Evolutionary conservation across 2,888 invertebrate genomes (phyloP), one percentile per base, ranked within the genome.

Genomic region (Mechanitis mazaeus): DNA sequence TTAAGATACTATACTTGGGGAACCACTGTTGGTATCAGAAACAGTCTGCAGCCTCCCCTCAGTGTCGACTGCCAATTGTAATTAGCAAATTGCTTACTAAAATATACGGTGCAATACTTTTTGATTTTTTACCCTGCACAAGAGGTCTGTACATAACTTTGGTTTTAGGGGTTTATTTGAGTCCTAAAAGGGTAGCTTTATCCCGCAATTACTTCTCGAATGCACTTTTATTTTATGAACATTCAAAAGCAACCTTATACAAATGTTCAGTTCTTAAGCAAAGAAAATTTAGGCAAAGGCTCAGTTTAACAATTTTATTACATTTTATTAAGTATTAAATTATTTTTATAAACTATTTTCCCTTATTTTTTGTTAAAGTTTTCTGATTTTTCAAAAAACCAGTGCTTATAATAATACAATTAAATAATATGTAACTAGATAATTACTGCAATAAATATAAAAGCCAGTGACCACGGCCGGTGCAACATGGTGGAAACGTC

Each of bases 71-170:
- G 71, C 72, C 73, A 72, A 71, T 75, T 72, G 72, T 74, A 76
- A 76, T 77, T 75, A 77, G 72, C 72, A 72, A 72, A 76, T 75
- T 73, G 72, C 69, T 68, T 64, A 67, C 71, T 70, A 65, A 70
- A 70, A 70, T 69, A 70, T 59, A 61, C 68, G 65, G 65, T 46
- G 46, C 61, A 61, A 60, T 61, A 56, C 60, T 64, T 66, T 66
- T 66, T 57, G 54, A 33, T 61, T 56, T 65, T 63, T 60, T 63
- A 50, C 31, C 31, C 50, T 42, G 7, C 28, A 50, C 28, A 9
- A 42, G 42, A 35, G 6, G 6, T 6, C 47, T 47, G 28, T 31
- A 50, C 31, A 31, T 50, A 31, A 50, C 50, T 31, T 9, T 31
- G 20, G 50, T 31, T 31, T 9, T 50, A 31, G 9, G 7, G 28